Conservation (phyloP, 2,888 invertebrate genomes). For the Nymphalis urticae region DNA sequence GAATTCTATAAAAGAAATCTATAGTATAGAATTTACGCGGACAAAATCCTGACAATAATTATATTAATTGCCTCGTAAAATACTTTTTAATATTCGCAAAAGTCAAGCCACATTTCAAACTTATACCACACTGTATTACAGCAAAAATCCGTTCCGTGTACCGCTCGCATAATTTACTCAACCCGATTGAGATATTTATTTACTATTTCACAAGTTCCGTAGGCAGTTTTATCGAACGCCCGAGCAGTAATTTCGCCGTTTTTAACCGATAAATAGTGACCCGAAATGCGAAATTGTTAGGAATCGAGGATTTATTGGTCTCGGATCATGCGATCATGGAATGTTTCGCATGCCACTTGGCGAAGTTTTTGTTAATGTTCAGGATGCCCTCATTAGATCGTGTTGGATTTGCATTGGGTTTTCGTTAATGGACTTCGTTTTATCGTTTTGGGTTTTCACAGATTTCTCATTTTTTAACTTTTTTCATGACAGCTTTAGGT, state of each 20-base stretch:
- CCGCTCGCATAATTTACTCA: constrained; percentile 56
- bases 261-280: constrained; percentile 55
- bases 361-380: constrained; percentile 44
- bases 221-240: constrained; percentile 53
- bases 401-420: constrained; percentile 40
- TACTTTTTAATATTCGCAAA: background rate
- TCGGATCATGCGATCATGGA: constrained; percentile 49
- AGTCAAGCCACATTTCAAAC: constrained; percentile 5
- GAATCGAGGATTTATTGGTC: constrained; percentile 55
- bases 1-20: no score
- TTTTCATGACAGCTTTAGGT: background rate
- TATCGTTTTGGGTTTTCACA: background rate
- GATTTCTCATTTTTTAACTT: background rate
- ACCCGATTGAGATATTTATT: constrained; percentile 72
- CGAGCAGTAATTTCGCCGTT: constrained; percentile 52
- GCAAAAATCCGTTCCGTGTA: constrained; percentile 54
- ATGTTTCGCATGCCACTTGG: constrained; percentile 40
- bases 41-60: background rate
- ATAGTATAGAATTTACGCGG: constrained; percentile 2
- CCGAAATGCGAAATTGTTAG: constrained; percentile 55
- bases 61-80: constrained; percentile 13
- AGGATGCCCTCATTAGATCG: constrained; percentile 44
- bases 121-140: constrained; percentile 10
- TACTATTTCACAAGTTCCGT: constrained; percentile 64
- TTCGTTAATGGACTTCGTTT: constrained; percentile 31